phyloP scores from a whole-genome alignment of 2,113 vertebrate genomes.

The Lamprotornis superbus region DNA sequence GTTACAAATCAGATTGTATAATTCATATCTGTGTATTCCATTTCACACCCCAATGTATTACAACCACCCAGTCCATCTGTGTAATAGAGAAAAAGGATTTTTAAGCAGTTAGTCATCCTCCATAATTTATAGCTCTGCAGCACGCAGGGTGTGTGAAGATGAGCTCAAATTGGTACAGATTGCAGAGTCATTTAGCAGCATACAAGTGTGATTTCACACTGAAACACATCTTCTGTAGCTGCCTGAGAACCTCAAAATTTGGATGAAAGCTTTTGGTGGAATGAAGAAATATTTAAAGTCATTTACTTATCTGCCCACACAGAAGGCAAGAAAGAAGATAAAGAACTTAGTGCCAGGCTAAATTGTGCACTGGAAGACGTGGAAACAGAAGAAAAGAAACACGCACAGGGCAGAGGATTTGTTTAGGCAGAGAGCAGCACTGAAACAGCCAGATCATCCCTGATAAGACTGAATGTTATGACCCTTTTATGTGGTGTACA shows the following conservation, averaged over 20 bases:
- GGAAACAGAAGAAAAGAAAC: background rate
- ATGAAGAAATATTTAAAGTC: conserved; percentile 2
- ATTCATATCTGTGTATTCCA: conserved; percentile 66
- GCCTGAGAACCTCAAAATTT: conserved; percentile 10
- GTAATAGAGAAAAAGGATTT: conserved; percentile 59
- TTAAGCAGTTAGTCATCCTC: conserved; percentile 67
- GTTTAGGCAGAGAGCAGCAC: background rate
- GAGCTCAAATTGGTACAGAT: conserved; percentile 62
- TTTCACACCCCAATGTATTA: conserved; percentile 81
- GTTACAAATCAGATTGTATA: conserved; percentile 85
- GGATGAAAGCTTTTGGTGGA: background rate
- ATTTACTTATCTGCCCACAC: background rate
- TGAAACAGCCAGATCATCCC: background rate
- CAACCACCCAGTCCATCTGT: conserved; percentile 87
- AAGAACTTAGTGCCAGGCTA: background rate
- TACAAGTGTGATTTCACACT: conserved; percentile 16
- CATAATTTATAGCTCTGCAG: conserved; percentile 64
- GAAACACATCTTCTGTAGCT: background rate
- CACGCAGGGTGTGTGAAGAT: conserved; percentile 8
- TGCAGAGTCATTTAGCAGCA: conserved; percentile 45
- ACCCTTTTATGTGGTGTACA: background rate
- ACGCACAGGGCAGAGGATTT: background rate
- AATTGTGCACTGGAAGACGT: background rate
- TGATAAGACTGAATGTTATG: background rate
- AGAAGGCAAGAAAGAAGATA: background rate